These are phyloP conservation scores for Symphodus melops DNA, from an alignment of 2,113 vertebrate genomes.

Conservation along the genomic window DNA sequence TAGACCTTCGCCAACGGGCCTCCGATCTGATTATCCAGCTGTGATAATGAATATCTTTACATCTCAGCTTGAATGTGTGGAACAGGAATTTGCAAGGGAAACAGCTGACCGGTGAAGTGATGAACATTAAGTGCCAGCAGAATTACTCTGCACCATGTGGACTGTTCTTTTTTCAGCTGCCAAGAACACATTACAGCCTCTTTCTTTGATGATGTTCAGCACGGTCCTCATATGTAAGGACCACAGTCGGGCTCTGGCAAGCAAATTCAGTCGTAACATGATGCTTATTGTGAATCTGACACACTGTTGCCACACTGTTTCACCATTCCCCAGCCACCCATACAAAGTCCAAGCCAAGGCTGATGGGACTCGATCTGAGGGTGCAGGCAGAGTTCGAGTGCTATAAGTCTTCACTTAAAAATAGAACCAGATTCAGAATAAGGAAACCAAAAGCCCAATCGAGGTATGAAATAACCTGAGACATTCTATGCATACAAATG, in stretches of 20 bases:
- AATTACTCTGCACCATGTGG: conserved; percentile 40
- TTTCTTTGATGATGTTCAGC: conserved; percentile 38
- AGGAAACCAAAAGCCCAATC: not conserved
- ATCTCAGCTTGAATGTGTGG: conserved; percentile 23
- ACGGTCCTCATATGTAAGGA: conserved; percentile 9
- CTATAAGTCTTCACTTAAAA: not conserved
- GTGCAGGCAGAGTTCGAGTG: conserved; percentile 16
- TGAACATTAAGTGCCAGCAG: conserved; percentile 23
- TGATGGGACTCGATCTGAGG: conserved; percentile 62
- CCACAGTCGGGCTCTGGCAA: conserved; percentile 18
- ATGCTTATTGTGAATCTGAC: conserved; percentile 58
- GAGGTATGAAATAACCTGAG: conserved; percentile 26
- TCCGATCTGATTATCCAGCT: conserved; percentile 64
- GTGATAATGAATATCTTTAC: conserved; percentile 54
- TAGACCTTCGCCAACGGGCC: conserved; percentile 38
- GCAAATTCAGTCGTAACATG: conserved; percentile 38
- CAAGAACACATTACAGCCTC: conserved; percentile 22
- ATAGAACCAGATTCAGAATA: conserved; percentile 9
- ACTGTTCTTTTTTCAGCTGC: conserved; percentile 24
- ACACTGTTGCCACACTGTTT: conserved; percentile 46
- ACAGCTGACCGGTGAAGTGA: conserved; percentile 41
- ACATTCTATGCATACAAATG: conserved; percentile 40
- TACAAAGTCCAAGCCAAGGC: conserved; percentile 25
- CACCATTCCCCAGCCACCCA: conserved; percentile 25
- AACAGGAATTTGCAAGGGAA: conserved; percentile 28